Base-by-base conservation (phyloP, 2,113 vertebrate genomes). In the Beaufortia kweichowensis region DNA sequence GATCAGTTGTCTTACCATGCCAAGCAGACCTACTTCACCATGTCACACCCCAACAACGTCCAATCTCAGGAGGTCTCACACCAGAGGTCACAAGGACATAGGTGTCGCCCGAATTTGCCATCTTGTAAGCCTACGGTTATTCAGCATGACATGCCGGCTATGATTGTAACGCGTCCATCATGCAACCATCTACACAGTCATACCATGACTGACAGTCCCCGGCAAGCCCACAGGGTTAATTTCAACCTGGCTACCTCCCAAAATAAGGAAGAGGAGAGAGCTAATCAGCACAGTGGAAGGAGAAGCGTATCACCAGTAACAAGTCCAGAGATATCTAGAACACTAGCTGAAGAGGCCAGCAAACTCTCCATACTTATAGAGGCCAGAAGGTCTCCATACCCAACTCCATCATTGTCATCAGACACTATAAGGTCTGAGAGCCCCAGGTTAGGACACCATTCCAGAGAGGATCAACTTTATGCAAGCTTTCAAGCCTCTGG, bases 81-180 rank as follows among this genome's bases (percentile, higher is more conserved):
- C 62, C 76, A 84, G 31, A 78, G 76, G 74, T 61, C 57, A 50
- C 70, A 84, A 31, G 65, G 79, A 6, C 77, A 29, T 70, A 88
- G 78, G 23, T 82, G 83, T 56, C 82, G 78, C 9, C 75, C 85
- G 17, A 72, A 69, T 19, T 86, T 91, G 75, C 89, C 84, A 28
- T 79, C 87, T 0, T 86, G 86, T 31, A 88, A 79, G 66, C 84
- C 91, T 28, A 89, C 90, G 9, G 85, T 85, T 66, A 86, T 90
- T 48, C 89, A 89, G 71, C 88, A 91, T 6, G 76, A 88, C 33
- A 48, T 86, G 9, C 84, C 86, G 43, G 19, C 70, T 7, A 69
- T 26, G n/a, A 29, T 23, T 19, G 39, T 65, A 63, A 82, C 33
- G 64, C 50, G 79, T 56, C 48, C 69, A 35, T 41, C 80, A 17